A percentile compares a stretch with the other conserved stretches of the same genome.
phyloP scores from a whole-genome alignment of 2,888 invertebrate species.

The Drosophila lacicola region DNA sequence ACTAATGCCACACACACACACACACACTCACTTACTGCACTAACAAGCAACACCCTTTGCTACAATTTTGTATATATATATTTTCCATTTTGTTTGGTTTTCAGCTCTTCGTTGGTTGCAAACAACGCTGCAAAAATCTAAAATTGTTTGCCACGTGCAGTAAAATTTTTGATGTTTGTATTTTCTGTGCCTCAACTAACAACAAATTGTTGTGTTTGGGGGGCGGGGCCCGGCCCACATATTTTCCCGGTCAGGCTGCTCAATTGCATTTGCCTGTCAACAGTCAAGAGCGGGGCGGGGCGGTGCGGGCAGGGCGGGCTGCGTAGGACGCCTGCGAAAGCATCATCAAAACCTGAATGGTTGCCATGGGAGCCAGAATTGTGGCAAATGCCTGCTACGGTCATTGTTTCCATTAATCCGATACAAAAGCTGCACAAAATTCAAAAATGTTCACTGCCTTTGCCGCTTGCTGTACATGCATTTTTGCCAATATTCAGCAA shows the following conservation, averaged over 20 bases:
- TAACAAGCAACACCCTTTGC: conserved; percentile 13
- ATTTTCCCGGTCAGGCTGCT: conserved; percentile 3
- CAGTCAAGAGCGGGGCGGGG: not conserved
- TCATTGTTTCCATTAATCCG: conserved; percentile 21
- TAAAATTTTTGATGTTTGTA: conserved; percentile 44
- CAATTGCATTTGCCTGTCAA: conserved; percentile 41
- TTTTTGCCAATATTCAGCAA: conserved; percentile 2
- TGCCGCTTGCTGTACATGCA: not conserved
- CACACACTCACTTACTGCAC: conserved; percentile 17
- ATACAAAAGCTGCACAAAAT: conserved; percentile 17
- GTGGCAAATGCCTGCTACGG: conserved; percentile 6
- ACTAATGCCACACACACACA: conserved; percentile 35
- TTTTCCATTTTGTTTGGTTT: conserved; percentile 57
- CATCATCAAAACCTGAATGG: conserved; percentile 13
- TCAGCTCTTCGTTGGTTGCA: conserved; percentile 46
- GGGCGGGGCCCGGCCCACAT: not conserved
- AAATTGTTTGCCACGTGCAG: conserved; percentile 48
- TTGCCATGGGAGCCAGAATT: not conserved
- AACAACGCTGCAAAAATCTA: conserved; percentile 33
- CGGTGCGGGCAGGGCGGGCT: too few species aligned
- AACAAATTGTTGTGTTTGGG: conserved; percentile 17
- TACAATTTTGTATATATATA: conserved; percentile 16
- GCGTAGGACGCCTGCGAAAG: too few species aligned
- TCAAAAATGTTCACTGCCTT: conserved; percentile 6
- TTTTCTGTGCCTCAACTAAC: conserved; percentile 14